A percentile compares a stretch with the other conserved stretches of the same genome.
Evolutionary conservation across 2,888 invertebrate genomes (phyloP).

Genomic region (Melieria omissa): DNA sequence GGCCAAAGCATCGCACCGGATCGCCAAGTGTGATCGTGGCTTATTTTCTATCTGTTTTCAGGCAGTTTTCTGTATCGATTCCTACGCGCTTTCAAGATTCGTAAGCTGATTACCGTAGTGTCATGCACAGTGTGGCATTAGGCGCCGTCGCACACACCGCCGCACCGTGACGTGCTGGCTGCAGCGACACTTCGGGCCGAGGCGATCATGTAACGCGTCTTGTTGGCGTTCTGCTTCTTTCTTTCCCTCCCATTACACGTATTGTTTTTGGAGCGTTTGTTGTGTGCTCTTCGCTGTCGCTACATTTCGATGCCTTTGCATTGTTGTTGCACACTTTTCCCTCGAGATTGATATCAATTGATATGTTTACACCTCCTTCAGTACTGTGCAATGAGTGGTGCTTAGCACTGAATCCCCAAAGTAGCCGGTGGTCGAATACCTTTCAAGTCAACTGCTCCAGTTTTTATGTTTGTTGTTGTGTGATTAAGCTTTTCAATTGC

Average conservation of each 20-base stretch:
- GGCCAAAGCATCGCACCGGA: no score
- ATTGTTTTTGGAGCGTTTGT: background rate
- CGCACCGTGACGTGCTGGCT: background rate
- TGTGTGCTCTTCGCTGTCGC: background rate
- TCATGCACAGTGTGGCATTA: background rate
- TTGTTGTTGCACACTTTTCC: background rate
- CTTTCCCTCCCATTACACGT: no score
- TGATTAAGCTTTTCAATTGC: conserved; percentile 4
- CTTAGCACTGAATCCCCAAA: background rate
- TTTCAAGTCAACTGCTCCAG: no score
- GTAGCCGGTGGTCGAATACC: no score
- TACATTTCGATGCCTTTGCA: background rate
- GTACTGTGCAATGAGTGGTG: background rate
- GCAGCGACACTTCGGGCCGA: background rate
- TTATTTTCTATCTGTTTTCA: background rate
- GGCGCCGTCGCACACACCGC: background rate
- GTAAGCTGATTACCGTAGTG: conserved; percentile 18
- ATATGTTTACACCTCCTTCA: conserved; percentile 11
- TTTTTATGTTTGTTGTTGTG: no score
- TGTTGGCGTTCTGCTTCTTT: no score
- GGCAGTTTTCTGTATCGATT: background rate
- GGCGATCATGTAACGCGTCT: no score
- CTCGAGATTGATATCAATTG: conserved; percentile 14
- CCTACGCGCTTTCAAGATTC: background rate
- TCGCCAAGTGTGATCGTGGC: background rate